A percentile compares a stretch with the other conserved stretches of the same genome.
Evolutionary conservation across 1,140 invertebrate species (phyloP).

Genomic region (Leptinotarsa texana): DNA sequence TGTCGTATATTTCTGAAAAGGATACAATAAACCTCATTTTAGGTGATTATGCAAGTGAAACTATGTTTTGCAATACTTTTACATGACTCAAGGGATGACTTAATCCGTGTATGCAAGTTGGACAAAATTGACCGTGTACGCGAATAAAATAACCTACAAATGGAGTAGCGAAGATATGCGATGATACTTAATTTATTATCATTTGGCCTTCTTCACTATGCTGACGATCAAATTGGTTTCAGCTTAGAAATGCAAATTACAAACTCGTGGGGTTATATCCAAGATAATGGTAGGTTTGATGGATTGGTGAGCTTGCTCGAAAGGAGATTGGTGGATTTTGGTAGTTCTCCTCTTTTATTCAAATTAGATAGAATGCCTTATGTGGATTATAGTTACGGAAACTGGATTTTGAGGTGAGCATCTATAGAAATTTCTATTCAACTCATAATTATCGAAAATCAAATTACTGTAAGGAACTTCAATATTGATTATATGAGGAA

Average conservation of each 20-base stretch:
- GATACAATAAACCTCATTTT: too few species aligned
- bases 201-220: too few species aligned
- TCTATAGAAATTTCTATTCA: not conserved
- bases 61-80: too few species aligned
- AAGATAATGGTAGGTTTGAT: conserved; percentile 66
- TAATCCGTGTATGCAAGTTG: too few species aligned
- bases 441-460: conserved; percentile 3
- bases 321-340: conserved; percentile 65
- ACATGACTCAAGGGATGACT: too few species aligned
- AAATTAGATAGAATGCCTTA: conserved; percentile 61
- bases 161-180: too few species aligned
- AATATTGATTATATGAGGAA: too few species aligned
- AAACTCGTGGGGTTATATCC: conserved; percentile 66
- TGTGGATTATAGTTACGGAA: conserved; percentile 64
- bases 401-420: conserved; percentile 63
- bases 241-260: conserved; percentile 61
- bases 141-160: too few species aligned
- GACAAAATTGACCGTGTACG: too few species aligned
- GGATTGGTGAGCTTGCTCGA: conserved; percentile 67
- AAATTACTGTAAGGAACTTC: not conserved
- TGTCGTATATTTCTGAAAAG: too few species aligned
- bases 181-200: too few species aligned
- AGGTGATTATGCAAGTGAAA: too few species aligned
- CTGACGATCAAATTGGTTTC: conserved; percentile 21
- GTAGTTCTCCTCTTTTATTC: conserved; percentile 64